Conservation (phyloP, 1,140 invertebrate genomes). For the Hycleus phaleratus region DNA sequence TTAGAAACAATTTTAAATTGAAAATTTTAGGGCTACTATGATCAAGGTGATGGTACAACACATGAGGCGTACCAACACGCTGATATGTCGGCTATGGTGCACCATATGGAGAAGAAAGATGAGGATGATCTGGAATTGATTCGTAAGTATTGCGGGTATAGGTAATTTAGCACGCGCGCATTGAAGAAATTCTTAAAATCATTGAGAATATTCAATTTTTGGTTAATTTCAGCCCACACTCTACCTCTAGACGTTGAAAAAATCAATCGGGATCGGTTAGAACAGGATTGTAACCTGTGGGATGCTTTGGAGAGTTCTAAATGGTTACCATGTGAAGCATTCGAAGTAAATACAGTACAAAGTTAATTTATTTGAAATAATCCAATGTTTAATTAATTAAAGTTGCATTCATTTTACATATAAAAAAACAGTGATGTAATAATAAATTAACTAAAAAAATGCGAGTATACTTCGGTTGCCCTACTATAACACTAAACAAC, state of each 20-base stretch:
- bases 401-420: neutral
- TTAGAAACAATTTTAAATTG: neutral
- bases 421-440: neutral
- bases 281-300: constrained; percentile 67
- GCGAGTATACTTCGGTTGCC: neutral
- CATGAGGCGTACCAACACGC: constrained; percentile 22
- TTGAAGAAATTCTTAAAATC: constrained; percentile 6
- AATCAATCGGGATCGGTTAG: constrained; percentile 63
- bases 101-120: constrained; percentile 29
- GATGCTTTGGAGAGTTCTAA: constrained; percentile 73
- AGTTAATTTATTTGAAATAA: neutral
- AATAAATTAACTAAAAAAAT: neutral
- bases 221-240: constrained; percentile 59
- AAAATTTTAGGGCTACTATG: constrained; percentile 41
- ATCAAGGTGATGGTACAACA: constrained; percentile 37
- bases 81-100: constrained; percentile 17
- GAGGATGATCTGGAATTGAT: constrained; percentile 55
- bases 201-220: neutral
- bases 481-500: neutral
- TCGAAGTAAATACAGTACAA: constrained; percentile 41
- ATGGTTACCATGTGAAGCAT: constrained; percentile 59
- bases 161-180: too few relatives aligned
- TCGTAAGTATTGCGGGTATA: constrained; percentile 37
- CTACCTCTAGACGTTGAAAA: constrained; percentile 62
- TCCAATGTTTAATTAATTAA: neutral